Conservation (phyloP, 2,113 vertebrate species). For the Sprattus sprattus region DNA sequence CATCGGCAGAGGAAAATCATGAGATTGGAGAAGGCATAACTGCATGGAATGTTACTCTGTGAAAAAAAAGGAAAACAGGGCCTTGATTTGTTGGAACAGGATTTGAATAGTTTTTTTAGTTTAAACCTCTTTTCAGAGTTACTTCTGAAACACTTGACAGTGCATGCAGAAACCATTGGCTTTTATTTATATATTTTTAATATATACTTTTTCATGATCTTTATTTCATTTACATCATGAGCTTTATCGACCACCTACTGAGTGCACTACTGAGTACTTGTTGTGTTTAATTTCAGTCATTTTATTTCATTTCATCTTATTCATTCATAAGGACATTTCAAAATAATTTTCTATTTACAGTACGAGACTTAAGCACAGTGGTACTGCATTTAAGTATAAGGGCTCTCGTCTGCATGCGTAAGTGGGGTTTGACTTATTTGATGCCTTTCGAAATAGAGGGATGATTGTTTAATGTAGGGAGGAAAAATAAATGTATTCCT, state of each 20-base stretch:
- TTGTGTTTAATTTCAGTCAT: not conserved
- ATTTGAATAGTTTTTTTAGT: not conserved
- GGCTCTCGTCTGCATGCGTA: not conserved
- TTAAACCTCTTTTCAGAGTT: not conserved
- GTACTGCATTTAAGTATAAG: not conserved
- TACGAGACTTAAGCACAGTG: no score
- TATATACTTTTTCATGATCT: not conserved
- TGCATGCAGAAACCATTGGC: not conserved
- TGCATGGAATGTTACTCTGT: not conserved
- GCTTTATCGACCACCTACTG: not conserved
- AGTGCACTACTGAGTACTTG: not conserved
- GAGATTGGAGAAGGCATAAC: no score
- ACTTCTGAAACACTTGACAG: not conserved
- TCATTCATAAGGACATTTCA: not conserved
- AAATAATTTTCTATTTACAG: no score
- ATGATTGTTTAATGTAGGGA: no score
- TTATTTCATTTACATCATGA: not conserved
- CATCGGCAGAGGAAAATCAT: not conserved
- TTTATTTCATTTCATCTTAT: not conserved
- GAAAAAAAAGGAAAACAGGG: no score
- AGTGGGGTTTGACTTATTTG: no score
- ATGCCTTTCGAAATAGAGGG: no score
- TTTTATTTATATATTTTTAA: not conserved
- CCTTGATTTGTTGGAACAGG: not conserved
- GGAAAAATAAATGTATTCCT: not conserved